A percentile compares a stretch with the other conserved stretches of the same genome.
Evolutionary conservation across 2,113 vertebrate species (phyloP).

Genomic region (Elaphurus davidianus): DNA sequence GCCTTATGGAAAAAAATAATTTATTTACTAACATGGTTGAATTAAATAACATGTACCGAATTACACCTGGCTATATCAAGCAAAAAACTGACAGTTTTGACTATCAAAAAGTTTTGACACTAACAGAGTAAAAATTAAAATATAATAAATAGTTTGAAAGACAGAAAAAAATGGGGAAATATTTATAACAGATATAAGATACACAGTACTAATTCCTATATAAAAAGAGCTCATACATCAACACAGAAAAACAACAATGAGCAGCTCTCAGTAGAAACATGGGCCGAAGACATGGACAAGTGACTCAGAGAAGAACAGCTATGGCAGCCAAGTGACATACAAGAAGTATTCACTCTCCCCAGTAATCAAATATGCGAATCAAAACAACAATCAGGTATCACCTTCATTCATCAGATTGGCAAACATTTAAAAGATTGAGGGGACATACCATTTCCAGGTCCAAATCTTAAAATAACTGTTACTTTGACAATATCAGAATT

Average conservation of each 20-base stretch:
- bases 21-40: not conserved
- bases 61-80: not conserved
- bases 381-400: not conserved
- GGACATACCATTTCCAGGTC: not conserved
- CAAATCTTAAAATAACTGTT: not conserved
- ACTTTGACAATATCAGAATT: not conserved
- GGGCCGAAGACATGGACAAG: not conserved
- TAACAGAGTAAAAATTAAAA: not conserved
- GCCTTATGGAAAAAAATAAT: not conserved
- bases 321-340: not conserved
- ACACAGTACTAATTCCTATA: not conserved
- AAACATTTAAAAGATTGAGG: not conserved
- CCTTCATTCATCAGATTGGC: not conserved
- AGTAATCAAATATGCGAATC: not conserved
- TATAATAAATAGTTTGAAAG: not conserved
- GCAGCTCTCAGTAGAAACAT: not conserved
- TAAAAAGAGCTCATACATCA: not conserved
- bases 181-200: not conserved
- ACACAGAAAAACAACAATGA: not conserved
- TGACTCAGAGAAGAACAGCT: not conserved
- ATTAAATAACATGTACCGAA: not conserved
- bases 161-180: not conserved
- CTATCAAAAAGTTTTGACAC: not conserved
- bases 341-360: not conserved
- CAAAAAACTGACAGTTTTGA: not conserved